phyloP scores from a whole-genome alignment of 2,797 vertebrate species.

The Lagorchestes hirsutus region DNA sequence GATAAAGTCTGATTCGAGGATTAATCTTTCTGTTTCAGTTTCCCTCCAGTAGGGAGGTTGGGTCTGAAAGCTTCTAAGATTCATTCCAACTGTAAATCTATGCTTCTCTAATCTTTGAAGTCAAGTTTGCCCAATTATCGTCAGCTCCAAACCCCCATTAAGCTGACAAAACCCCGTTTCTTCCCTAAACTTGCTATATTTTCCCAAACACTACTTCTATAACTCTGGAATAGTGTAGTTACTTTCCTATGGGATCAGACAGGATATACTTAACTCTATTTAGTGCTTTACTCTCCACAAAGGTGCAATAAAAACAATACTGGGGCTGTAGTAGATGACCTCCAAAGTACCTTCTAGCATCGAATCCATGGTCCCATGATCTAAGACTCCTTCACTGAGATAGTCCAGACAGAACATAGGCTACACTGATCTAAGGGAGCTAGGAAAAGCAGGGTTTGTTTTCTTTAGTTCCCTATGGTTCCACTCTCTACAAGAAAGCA shows the following conservation, averaged over 20 bases:
- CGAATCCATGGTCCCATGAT: neutral
- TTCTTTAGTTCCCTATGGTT: neutral
- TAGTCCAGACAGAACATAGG: neutral
- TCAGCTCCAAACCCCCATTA: neutral
- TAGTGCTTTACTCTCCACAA: neutral
- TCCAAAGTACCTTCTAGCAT: neutral
- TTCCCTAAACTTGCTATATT: neutral
- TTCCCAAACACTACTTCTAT: neutral
- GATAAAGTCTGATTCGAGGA: neutral
- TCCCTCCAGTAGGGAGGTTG: neutral
- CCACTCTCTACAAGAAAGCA: neutral
- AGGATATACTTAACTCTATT: neutral
- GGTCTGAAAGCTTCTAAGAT: neutral
- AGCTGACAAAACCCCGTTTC: neutral
- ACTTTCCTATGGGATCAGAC: neutral
- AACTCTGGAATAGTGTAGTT: neutral
- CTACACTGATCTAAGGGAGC: neutral
- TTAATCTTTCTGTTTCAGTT: neutral
- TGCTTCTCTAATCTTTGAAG: neutral
- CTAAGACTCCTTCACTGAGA: neutral
- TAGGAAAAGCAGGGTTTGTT: neutral
- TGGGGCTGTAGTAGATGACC: neutral
- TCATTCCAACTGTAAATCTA: neutral
- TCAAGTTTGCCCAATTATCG: neutral
- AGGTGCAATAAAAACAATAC: neutral